Evolutionary conservation across 2,888 invertebrate genomes (phyloP), one percentile per base, ranked within the genome.

Genomic region (Cybosia mesomella): DNA sequence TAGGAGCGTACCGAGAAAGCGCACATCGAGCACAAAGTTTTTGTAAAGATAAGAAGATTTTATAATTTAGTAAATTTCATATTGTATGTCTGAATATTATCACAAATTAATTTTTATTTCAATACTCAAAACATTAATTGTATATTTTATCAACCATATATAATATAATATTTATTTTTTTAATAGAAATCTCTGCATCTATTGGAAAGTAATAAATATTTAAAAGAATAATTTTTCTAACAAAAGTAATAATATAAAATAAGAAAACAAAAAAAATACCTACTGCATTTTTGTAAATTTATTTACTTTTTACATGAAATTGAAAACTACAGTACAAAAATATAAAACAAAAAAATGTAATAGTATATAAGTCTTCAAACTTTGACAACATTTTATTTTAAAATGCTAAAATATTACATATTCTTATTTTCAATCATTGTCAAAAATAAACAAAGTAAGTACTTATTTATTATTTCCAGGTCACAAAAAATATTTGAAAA

Each of bases 1-100:
- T 86, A 83, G 82, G 82, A 80, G 84, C 81, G 81, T 81, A 82
- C 73, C 73, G 71, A 72, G 36, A 36, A 79, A 84, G 85, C 89
- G 90, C 90, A 90, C 89, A 89, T 83, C 68, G 71, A 85, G 91
- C 91, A 91, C 91, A 90, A 90, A 83, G 55, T 66, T 65, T 76
- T 72, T 76, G 71, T 58, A 62, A 67, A 60, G 64, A 68, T 39
- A 65, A 54, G 59, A 66, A 28, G n/a, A 67, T 67, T 73, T 73
- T 64, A 66, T 66, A 61, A 22, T 74, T 76, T 61, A 54, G 34
- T 68, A 36, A 68, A 58, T 67, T n/a, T 55, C 28, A 62, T 49
- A 43, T 32, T 58, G 24, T 61, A 28, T 63, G 61, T 72, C 18
- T 49, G 43, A 18, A 43, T 18, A 43, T 43, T 43, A 18, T 43